These are phyloP conservation scores for Hippocampus barbouri DNA, from an alignment of 2,113 vertebrate genomes.

Conservation along the genomic window DNA sequence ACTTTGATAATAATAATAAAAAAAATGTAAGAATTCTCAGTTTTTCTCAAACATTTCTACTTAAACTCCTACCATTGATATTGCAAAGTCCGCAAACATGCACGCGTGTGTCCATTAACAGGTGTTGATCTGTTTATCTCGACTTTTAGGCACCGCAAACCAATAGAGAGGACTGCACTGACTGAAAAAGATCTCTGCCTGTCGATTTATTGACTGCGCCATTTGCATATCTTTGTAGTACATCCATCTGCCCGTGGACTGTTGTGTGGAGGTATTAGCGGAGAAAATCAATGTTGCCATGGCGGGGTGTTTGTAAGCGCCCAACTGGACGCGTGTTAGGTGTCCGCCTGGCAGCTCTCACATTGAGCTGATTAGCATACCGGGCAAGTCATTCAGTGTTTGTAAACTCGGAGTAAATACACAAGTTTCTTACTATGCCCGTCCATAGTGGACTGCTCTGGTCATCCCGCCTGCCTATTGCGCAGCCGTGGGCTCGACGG, in stretches of 20 bases:
- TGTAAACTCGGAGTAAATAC: conserved; percentile 57
- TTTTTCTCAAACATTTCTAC: neutral
- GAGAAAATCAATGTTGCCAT: conserved; percentile 74
- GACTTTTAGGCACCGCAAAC: conserved; percentile 68
- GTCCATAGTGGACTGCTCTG: conserved; percentile 36
- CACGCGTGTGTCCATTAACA: conserved; percentile 68
- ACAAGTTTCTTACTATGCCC: conserved; percentile 42
- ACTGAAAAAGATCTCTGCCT: conserved; percentile 72
- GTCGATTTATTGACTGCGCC: conserved; percentile 73
- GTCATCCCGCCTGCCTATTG: conserved; percentile 47
- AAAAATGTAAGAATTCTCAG: neutral
- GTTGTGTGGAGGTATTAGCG: conserved; percentile 75
- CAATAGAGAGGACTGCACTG: conserved; percentile 59
- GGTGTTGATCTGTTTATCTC: conserved; percentile 76
- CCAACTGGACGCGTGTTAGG: conserved; percentile 56
- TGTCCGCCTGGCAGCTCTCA: conserved; percentile 52
- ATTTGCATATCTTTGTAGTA: conserved; percentile 82
- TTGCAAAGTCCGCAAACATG: conserved; percentile 30
- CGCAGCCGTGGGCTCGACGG: conserved; percentile 40
- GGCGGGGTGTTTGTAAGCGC: conserved; percentile 66
- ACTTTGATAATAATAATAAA: too few relatives aligned
- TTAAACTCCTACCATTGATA: conserved; percentile 47
- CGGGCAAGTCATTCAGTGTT: conserved; percentile 43
- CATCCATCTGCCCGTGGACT: conserved; percentile 72
- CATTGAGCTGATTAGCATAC: conserved; percentile 51